These are phyloP conservation scores for Philaethria dido DNA, from an alignment of 2,888 invertebrate genomes.

Conservation along the genomic window DNA sequence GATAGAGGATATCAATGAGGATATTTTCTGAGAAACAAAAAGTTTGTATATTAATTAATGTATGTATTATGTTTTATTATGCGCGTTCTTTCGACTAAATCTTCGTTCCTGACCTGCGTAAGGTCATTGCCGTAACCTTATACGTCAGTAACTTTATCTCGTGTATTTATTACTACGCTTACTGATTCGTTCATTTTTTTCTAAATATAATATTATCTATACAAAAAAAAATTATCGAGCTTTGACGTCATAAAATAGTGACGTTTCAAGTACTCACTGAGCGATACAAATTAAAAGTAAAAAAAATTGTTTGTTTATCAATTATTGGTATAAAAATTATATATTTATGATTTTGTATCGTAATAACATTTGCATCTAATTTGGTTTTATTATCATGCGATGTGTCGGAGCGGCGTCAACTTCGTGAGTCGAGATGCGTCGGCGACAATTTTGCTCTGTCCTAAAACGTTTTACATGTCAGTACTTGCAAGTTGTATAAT, in stretches of 20 bases:
- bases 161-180: background rate
- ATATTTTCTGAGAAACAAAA: conserved; percentile 1
- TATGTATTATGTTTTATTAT: background rate
- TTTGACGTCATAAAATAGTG: background rate
- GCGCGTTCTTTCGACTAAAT: background rate
- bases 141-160: conserved; percentile 6
- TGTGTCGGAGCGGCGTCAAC: background rate
- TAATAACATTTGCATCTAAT: too few relatives aligned
- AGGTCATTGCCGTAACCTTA: conserved; percentile 18
- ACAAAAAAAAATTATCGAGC: background rate
- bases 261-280: background rate
- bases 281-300: too few relatives aligned
- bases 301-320: background rate
- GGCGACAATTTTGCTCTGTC: background rate
- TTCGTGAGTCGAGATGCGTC: background rate
- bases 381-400: background rate
- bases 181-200: background rate
- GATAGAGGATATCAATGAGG: too few relatives aligned
- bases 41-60: background rate
- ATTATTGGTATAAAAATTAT: too few relatives aligned
- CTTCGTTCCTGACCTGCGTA: conserved; percentile 17
- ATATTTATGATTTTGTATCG: background rate
- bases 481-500: background rate
- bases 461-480: background rate
- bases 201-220: background rate